Percentiles rank a stretch among this genome's conserved stretches.
phyloP scores from a whole-genome alignment of 1,140 invertebrate species.

The Oedothorax gibbosus region DNA sequence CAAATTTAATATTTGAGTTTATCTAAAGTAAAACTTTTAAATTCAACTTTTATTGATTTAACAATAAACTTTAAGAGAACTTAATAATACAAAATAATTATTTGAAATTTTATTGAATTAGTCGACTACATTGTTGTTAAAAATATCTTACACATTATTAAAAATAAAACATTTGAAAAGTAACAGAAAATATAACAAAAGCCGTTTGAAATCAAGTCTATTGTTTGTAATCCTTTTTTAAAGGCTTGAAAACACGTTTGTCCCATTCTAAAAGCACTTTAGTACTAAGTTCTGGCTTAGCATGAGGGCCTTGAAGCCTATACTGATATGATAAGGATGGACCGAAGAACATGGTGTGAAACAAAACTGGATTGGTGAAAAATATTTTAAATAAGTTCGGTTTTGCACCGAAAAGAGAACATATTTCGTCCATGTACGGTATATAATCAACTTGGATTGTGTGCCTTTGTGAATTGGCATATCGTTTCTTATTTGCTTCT shows the following conservation, averaged over 20 bases:
- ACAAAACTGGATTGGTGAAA: conserved; percentile 67
- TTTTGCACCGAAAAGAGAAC: conserved; percentile 66
- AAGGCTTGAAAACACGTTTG: conserved; percentile 20
- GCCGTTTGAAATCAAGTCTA: not conserved
- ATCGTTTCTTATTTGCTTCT: conserved; percentile 63
- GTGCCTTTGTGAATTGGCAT: conserved; percentile 64
- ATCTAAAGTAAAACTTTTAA: too few species aligned
- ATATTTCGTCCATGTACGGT: conserved; percentile 67
- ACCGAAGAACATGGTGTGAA: conserved; percentile 66
- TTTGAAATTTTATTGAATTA: too few species aligned
- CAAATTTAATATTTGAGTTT: too few species aligned
- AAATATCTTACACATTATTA: too few species aligned
- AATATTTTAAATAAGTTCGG: conserved; percentile 67
- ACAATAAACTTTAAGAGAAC: too few species aligned
- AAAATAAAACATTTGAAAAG: not conserved
- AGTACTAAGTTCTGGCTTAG: conserved; percentile 67
- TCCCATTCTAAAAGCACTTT: conserved; percentile 63
- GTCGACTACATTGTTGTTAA: too few species aligned
- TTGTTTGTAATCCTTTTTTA: conserved; percentile 7
- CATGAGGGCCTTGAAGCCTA: conserved; percentile 67
- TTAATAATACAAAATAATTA: too few species aligned
- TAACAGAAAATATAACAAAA: not conserved
- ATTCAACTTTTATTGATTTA: too few species aligned
- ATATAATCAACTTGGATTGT: conserved; percentile 55
- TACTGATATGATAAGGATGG: conserved; percentile 69